Evolutionary conservation across 2,113 vertebrate genomes (phyloP).

Genomic region (Petroica traversi): DNA sequence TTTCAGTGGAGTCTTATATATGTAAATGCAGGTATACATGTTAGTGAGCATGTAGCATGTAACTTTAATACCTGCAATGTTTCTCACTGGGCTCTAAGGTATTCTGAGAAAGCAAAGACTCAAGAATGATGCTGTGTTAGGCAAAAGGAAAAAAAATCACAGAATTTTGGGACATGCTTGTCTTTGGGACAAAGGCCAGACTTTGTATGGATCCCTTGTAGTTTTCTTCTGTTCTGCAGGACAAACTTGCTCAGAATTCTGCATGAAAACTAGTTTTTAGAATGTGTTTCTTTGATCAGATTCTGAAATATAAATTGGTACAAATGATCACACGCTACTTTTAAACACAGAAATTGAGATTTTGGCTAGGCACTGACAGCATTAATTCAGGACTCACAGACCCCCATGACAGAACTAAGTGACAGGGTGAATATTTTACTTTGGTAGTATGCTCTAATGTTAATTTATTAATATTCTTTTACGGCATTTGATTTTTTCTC

Average conservation of each 20-base stretch:
- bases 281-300: not conserved
- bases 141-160: not conserved
- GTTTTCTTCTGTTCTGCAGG: not conserved
- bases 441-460: not conserved
- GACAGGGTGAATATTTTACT: not conserved
- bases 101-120: not conserved
- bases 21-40: not conserved
- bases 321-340: not conserved
- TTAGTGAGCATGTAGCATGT: not conserved
- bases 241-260: not conserved
- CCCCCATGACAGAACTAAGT: not conserved
- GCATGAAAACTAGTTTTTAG: not conserved
- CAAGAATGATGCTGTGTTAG: not conserved
- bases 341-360: not conserved
- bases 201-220: not conserved
- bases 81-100: not conserved
- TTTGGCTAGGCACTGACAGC: not conserved
- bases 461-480: constrained; percentile 34
- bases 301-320: not conserved
- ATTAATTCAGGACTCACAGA: not conserved
- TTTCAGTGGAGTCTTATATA: not conserved
- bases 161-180: not conserved
- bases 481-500: constrained; percentile 33
- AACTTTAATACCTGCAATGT: not conserved
- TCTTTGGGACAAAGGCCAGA: not conserved